These are phyloP conservation scores for Helicoverpa zea DNA, from an alignment of 1,140 invertebrate species.

Conservation along the genomic window DNA sequence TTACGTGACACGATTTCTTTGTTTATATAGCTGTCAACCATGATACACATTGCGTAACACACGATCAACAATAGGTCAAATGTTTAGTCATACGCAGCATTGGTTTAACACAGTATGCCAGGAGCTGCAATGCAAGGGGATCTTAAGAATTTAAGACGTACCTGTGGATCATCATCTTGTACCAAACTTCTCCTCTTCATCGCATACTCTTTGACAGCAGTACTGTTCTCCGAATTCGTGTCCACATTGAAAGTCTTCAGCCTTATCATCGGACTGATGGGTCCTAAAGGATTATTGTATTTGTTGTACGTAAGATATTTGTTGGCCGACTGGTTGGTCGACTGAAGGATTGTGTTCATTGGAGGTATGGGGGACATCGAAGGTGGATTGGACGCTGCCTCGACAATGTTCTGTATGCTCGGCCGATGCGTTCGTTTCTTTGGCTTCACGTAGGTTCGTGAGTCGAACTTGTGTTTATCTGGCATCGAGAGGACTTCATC, in stretches of 20 bases:
- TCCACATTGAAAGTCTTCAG: slow-evolving; percentile 84
- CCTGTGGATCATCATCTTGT: slow-evolving; percentile 81
- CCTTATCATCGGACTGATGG: slow-evolving; percentile 75
- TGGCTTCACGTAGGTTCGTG: slow-evolving; percentile 81
- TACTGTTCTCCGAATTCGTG: slow-evolving; percentile 75
- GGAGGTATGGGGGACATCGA: slow-evolving; percentile 62
- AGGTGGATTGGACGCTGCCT: slow-evolving; percentile 69
- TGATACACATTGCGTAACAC: too few relatives aligned
- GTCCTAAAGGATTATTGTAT: slow-evolving; percentile 74
- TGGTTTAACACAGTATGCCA: too few relatives aligned
- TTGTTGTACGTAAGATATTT: slow-evolving; percentile 83
- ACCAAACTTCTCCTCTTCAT: slow-evolving; percentile 77
- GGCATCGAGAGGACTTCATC: slow-evolving; percentile 74
- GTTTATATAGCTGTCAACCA: too few relatives aligned
- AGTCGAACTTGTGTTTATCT: slow-evolving; percentile 85
- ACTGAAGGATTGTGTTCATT: slow-evolving; percentile 44
- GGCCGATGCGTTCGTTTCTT: slow-evolving; percentile 79
- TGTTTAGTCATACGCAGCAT: too few relatives aligned
- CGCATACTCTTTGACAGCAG: slow-evolving; percentile 72
- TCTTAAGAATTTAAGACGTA: slow-evolving; percentile 48
- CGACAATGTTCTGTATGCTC: slow-evolving; percentile 80
- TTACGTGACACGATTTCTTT: too few relatives aligned
- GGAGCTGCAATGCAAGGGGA: too few relatives aligned
- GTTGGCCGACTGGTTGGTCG: slow-evolving; percentile 64
- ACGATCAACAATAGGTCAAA: too few relatives aligned